A percentile compares a stretch with the other conserved stretches of the same genome.
Conservation (phyloP, 2,888 invertebrate genomes). For the Ommatoiulus sabulosus region DNA sequence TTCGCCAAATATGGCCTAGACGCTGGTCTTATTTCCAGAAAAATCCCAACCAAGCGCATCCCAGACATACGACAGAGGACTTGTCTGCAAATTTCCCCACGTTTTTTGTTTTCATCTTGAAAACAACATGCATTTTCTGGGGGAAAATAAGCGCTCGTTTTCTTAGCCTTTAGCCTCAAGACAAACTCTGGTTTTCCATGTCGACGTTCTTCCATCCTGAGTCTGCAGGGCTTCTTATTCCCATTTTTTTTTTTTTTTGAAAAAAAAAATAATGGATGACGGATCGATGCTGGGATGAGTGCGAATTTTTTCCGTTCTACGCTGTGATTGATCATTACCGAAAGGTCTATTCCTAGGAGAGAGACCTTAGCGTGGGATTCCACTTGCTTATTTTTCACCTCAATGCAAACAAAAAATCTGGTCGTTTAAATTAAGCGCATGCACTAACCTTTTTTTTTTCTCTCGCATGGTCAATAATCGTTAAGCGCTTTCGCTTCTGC, state of each 20-base stretch:
- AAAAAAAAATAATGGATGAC: constrained; percentile 19
- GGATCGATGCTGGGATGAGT: constrained; percentile 19
- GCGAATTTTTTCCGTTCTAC: background rate
- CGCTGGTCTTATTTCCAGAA: background rate
- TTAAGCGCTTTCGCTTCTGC: background rate
- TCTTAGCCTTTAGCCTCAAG: background rate
- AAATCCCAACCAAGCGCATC: background rate
- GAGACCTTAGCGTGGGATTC: background rate
- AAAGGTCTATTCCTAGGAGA: background rate
- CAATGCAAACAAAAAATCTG: background rate
- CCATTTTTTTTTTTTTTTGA: too few species aligned
- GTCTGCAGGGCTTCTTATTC: background rate
- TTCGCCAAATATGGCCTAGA: background rate
- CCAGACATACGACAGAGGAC: background rate
- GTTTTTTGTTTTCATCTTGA: background rate
- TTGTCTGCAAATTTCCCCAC: background rate
- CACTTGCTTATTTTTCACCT: background rate
- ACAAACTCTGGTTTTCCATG: background rate
- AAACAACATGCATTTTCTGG: background rate
- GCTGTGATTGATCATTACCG: background rate
- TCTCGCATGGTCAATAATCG: background rate
- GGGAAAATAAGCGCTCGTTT: background rate
- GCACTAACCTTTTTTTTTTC: background rate
- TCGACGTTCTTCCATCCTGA: background rate
- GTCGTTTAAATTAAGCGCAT: background rate